Evolutionary conservation across 2,888 invertebrate species (phyloP).

Genomic region (Orchesellides sinensis): DNA sequence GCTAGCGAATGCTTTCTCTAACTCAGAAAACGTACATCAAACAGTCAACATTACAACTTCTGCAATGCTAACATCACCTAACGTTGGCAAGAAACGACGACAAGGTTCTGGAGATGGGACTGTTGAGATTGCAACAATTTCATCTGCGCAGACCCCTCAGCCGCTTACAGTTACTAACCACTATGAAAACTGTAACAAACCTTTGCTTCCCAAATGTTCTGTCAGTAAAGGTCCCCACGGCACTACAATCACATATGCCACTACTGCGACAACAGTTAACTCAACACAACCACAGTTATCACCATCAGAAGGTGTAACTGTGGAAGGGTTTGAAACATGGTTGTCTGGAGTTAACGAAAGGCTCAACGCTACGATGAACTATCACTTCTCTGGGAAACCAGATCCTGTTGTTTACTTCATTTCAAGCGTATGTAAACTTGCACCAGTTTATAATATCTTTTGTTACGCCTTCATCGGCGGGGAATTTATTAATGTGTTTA

Average conservation of each 20-base stretch:
- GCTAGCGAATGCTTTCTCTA: slow-evolving; percentile 31
- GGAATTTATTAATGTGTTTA: too few relatives aligned
- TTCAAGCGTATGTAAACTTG: slow-evolving; percentile 80
- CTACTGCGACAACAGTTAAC: background rate
- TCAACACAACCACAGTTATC: background rate
- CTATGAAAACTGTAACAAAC: slow-evolving; percentile 30
- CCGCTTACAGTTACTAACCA: background rate
- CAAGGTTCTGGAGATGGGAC: slow-evolving; percentile 27
- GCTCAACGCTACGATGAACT: slow-evolving; percentile 86
- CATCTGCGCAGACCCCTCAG: background rate
- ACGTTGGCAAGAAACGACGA: slow-evolving; percentile 29
- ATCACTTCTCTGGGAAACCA: slow-evolving; percentile 83
- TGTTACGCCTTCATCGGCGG: background rate
- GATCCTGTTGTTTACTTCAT: slow-evolving; percentile 84
- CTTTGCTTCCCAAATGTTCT: slow-evolving; percentile 5
- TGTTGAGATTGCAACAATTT: background rate
- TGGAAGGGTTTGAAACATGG: slow-evolving; percentile 83
- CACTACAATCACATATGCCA: background rate
- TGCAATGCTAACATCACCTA: background rate
- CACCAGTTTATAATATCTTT: background rate
- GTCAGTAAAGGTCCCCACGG: background rate
- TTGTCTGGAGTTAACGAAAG: slow-evolving; percentile 86
- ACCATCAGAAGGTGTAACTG: slow-evolving; percentile 66
- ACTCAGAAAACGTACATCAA: slow-evolving; percentile 44
- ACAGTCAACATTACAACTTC: slow-evolving; percentile 39